These are phyloP conservation scores for Malurus melanocephalus DNA, from an alignment of 2,113 vertebrate species.

Conservation along the genomic window DNA sequence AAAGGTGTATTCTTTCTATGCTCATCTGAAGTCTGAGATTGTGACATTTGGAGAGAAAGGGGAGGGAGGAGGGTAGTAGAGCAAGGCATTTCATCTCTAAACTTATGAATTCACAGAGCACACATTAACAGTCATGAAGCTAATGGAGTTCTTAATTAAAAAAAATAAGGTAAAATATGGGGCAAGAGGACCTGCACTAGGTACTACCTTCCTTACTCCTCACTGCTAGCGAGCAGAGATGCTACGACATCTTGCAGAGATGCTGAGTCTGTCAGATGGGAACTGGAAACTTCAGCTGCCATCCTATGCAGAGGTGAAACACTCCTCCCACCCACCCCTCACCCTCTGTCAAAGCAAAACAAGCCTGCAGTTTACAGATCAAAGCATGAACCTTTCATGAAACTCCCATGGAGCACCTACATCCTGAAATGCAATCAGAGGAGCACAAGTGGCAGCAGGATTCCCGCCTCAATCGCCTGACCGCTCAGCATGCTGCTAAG, in stretches of 20 bases:
- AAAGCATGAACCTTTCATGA: neutral
- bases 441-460: neutral
- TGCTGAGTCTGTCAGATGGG: neutral
- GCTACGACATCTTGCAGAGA: neutral
- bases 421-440: neutral
- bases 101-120: neutral
- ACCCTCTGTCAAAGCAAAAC: neutral
- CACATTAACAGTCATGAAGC: rapidly evolving
- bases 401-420: neutral
- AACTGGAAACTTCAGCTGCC: constrained; percentile 23
- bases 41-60: neutral
- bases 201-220: neutral
- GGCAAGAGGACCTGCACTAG: neutral
- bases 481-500: neutral
- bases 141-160: neutral
- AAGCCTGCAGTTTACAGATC: neutral
- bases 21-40: neutral
- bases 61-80: neutral
- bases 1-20: neutral
- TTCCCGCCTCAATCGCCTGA: neutral
- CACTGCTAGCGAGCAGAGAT: neutral
- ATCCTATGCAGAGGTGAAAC: neutral
- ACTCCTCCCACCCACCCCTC: neutral
- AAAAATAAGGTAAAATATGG: neutral
- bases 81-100: neutral